Percentiles rank a stretch among this genome's conserved stretches.
Conservation (phyloP, 2,797 vertebrate genomes). For the Scarus forsteni region DNA sequence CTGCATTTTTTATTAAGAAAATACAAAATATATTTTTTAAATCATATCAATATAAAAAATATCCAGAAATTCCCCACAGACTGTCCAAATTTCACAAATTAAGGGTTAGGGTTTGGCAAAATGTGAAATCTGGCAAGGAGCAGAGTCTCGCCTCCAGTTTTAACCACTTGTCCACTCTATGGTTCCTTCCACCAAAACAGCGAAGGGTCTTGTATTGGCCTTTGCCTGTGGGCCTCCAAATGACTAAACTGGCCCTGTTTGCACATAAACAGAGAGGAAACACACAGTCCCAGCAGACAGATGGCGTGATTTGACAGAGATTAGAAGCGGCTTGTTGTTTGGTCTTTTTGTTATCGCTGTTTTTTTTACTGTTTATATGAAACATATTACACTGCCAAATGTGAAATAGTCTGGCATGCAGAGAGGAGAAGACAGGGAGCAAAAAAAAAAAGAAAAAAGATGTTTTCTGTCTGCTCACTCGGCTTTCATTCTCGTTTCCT, state of each 20-base stretch:
- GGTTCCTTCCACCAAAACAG: too few relatives aligned
- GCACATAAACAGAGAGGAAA: constrained; percentile 39
- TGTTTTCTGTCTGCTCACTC: constrained; percentile 46
- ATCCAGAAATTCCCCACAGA: too few relatives aligned
- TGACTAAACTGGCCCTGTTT: background rate
- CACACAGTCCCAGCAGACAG: constrained; percentile 60
- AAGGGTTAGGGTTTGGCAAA: too few relatives aligned
- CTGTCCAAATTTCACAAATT: too few relatives aligned
- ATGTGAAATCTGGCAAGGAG: too few relatives aligned
- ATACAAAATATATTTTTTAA: too few relatives aligned
- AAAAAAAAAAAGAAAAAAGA: constrained; percentile 19
- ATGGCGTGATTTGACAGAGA: constrained; percentile 68
- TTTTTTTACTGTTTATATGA: constrained; percentile 63
- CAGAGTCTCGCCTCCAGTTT: too few relatives aligned
- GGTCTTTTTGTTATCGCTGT: constrained; percentile 50
- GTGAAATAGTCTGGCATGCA: constrained; percentile 47
- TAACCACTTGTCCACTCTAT: too few relatives aligned
- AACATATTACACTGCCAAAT: constrained; percentile 64
- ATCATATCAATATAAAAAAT: too few relatives aligned
- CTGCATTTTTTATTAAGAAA: too few relatives aligned
- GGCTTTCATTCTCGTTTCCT: constrained; percentile 47
- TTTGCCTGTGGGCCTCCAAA: too few relatives aligned
- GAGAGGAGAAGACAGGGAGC: constrained; percentile 14
- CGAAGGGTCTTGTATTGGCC: too few relatives aligned
- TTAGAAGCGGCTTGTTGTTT: constrained; percentile 58